Conservation (phyloP, 2,888 invertebrate species). For the Apodemia duryi region DNA sequence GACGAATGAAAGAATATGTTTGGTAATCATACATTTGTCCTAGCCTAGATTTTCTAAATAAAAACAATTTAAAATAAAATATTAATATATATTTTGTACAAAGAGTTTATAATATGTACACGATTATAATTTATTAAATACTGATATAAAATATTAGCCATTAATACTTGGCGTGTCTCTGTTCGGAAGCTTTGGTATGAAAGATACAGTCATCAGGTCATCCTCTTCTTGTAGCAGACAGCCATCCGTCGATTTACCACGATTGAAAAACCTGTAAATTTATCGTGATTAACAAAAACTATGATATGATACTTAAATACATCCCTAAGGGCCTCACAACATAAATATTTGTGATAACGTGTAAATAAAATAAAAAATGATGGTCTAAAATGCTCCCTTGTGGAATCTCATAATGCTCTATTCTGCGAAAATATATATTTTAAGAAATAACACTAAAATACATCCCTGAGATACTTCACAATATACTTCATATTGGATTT, state of each 20-base stretch:
- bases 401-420: not conserved
- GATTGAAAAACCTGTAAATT: conserved; percentile 55
- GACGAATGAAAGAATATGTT: too few species aligned
- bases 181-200: conserved; percentile 60
- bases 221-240: conserved; percentile 68
- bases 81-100: conserved; percentile 9
- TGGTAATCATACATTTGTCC: too few species aligned
- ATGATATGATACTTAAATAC: not conserved
- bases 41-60: too few species aligned
- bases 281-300: not conserved
- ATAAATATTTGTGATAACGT: not conserved
- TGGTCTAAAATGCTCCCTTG: not conserved
- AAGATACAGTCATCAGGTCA: conserved; percentile 67
- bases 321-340: not conserved
- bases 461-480: not conserved
- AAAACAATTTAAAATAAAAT: conserved; percentile 12
- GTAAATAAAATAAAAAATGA: not conserved
- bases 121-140: not conserved
- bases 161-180: conserved; percentile 48
- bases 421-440: too few species aligned
- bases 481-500: not conserved
- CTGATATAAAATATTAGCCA: conserved; percentile 35
- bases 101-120: conserved; percentile 8
- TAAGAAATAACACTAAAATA: not conserved
- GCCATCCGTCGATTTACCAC: conserved; percentile 56